Evolutionary conservation across 1,140 invertebrate genomes (phyloP).

Genomic region (Eurosta solidaginis): DNA sequence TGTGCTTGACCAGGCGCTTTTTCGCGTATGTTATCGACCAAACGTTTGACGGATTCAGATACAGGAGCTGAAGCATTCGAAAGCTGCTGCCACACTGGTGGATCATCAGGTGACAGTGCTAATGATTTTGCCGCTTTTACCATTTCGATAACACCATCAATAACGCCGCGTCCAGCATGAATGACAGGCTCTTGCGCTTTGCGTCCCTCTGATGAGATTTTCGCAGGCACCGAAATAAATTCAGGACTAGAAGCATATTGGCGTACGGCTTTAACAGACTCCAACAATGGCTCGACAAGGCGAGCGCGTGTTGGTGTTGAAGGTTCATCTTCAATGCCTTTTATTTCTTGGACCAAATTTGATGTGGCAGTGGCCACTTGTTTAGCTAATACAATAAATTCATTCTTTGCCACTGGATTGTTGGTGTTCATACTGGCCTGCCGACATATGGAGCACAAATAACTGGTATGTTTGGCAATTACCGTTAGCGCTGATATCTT

Average conservation of each 20-base stretch:
- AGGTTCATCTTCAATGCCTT: constrained; percentile 86
- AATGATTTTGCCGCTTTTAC: constrained; percentile 88
- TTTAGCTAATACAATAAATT: constrained; percentile 97
- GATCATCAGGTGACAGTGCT: constrained; percentile 87
- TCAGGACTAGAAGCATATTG: constrained; percentile 92
- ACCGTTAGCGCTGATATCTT: constrained; percentile 89
- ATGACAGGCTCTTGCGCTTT: constrained; percentile 87
- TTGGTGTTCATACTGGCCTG: constrained; percentile 88
- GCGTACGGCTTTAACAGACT: constrained; percentile 91
- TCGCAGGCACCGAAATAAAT: constrained; percentile 89
- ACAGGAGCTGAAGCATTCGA: constrained; percentile 93
- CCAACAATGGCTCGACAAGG: constrained; percentile 83
- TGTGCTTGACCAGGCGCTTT: constrained; percentile 95
- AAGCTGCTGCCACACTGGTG: constrained; percentile 89
- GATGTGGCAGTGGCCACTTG: constrained; percentile 97
- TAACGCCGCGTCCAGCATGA: constrained; percentile 77
- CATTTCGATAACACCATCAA: constrained; percentile 67
- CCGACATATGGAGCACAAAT: constrained; percentile 93
- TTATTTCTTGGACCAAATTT: constrained; percentile 92
- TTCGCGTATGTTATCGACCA: constrained; percentile 90
- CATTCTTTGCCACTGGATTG: constrained; percentile 92
- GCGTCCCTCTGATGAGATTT: constrained; percentile 80
- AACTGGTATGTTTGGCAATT: constrained; percentile 95
- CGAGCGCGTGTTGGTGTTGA: constrained; percentile 69
- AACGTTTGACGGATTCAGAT: constrained; percentile 92